Evolutionary conservation across 2,113 vertebrate genomes (phyloP).

Genomic region (Siniperca knerii): DNA sequence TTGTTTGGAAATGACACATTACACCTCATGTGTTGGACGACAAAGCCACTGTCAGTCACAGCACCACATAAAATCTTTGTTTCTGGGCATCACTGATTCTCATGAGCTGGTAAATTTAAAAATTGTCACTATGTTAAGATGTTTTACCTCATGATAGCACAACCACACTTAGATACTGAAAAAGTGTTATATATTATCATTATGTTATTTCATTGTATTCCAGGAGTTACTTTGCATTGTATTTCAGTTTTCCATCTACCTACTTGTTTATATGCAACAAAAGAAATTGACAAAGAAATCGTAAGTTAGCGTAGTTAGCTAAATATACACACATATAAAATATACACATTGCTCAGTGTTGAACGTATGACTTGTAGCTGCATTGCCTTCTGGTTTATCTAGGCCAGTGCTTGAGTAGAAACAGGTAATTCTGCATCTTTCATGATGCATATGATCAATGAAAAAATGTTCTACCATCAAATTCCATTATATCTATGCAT

Average conservation of each 20-base stretch:
- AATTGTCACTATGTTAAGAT: neutral
- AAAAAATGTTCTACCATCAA: neutral
- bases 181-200: neutral
- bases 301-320: neutral
- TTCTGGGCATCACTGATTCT: neutral
- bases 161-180: neutral
- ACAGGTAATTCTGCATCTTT: neutral
- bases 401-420: neutral
- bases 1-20: slow-evolving; percentile 78
- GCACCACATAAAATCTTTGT: neutral
- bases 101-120: neutral
- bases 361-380: neutral
- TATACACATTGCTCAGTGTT: too few species aligned
- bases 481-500: neutral
- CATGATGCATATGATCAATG: neutral
- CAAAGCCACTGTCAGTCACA: slow-evolving; percentile 69
- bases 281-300: neutral
- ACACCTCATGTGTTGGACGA: slow-evolving; percentile 65
- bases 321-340: too few species aligned
- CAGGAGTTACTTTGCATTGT: neutral
- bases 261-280: neutral
- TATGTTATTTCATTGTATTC: neutral
- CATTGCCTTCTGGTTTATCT: too few species aligned
- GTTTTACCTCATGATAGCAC: neutral
- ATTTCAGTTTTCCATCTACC: neutral